Evolutionary conservation across 2,888 invertebrate genomes (phyloP).

Genomic region (Bursaphelenchus okinawaensis): DNA sequence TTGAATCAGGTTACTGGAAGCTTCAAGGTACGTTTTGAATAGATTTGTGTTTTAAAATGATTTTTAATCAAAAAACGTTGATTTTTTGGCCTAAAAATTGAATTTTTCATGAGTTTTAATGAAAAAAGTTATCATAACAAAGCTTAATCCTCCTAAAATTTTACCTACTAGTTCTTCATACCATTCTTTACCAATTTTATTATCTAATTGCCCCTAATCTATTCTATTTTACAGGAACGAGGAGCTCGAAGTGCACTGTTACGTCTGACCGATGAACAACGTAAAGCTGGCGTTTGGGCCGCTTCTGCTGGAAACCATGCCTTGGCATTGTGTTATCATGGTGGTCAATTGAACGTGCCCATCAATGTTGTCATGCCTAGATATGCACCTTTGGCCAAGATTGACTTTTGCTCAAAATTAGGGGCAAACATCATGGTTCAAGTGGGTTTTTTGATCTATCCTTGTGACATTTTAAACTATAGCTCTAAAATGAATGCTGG

Average conservation of each 20-base stretch:
- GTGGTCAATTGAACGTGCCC: conserved; percentile 67
- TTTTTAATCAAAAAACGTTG: too few species aligned
- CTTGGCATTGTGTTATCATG: conserved; percentile 74
- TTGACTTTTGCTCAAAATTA: conserved; percentile 76
- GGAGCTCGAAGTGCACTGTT: conserved; percentile 83
- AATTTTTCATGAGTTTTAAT: too few species aligned
- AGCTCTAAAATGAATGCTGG: too few species aligned
- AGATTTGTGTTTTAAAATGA: background rate
- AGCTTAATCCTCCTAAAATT: too few species aligned
- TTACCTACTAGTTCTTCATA: too few species aligned
- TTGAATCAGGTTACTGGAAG: conserved; percentile 85
- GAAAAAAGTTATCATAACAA: too few species aligned
- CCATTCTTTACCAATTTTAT: background rate
- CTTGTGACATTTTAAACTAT: background rate
- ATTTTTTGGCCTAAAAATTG: too few species aligned
- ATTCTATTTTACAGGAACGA: conserved; percentile 65
- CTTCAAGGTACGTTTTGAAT: conserved; percentile 66
- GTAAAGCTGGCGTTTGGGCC: conserved; percentile 75
- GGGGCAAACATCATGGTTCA: conserved; percentile 78
- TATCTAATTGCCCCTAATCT: background rate
- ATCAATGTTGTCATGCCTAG: conserved; percentile 87
- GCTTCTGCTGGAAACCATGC: conserved; percentile 92
- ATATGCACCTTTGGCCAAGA: conserved; percentile 89
- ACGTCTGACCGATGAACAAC: conserved; percentile 69
- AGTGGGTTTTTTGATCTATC: conserved; percentile 64